These are phyloP conservation scores for Centropus bengalensis DNA, from an alignment of 2,113 vertebrate genomes.

Conservation along the genomic window DNA sequence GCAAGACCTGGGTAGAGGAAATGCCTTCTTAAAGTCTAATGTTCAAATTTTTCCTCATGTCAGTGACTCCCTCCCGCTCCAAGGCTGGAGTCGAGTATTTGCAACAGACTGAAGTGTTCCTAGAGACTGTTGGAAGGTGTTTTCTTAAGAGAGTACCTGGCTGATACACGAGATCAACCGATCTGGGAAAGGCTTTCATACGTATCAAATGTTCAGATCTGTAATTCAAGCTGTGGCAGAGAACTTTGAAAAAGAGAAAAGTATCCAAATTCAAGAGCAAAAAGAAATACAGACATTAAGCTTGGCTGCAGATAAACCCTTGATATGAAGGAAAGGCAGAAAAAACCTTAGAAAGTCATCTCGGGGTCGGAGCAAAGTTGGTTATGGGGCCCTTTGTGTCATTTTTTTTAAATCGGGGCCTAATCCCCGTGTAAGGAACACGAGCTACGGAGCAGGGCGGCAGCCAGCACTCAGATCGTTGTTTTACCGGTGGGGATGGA, in stretches of 20 bases:
- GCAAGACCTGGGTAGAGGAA: background rate
- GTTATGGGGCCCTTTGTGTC: background rate
- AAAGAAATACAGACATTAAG: background rate
- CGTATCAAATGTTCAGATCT: constrained; percentile 40
- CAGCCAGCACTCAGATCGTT: background rate
- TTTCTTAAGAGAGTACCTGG: background rate
- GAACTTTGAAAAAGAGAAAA: background rate
- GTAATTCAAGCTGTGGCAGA: background rate
- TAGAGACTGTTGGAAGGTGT: background rate
- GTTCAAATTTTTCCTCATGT: constrained; percentile 9
- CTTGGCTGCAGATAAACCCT: background rate
- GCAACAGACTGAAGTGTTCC: background rate
- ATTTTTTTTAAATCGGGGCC: background rate
- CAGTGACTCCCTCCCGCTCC: background rate
- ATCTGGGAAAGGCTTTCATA: background rate
- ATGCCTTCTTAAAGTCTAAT: background rate
- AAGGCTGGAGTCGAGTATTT: background rate
- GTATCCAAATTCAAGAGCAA: background rate
- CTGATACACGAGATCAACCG: background rate
- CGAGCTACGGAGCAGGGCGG: background rate
- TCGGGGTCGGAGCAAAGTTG: background rate
- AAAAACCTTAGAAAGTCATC: background rate
- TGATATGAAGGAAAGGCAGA: background rate
- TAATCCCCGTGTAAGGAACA: background rate
- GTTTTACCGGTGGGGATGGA: background rate